Base-by-base conservation (phyloP, 2,113 vertebrate species). In the Chionodraco myersi region DNA sequence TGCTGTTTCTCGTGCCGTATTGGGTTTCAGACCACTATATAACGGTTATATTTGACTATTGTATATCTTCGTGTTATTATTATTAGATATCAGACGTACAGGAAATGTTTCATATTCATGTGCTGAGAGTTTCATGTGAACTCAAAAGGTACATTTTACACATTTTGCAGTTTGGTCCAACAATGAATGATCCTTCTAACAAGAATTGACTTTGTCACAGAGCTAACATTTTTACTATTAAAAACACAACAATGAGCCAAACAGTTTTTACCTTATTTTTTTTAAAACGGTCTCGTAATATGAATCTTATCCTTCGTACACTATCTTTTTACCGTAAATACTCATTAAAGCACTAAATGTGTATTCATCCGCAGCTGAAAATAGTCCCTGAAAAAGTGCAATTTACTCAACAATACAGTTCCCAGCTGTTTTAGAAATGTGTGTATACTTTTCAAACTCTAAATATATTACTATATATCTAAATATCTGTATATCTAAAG, bases 1-100 rank as follows among this genome's bases (percentile, higher is more conserved):
- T 58, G 51, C 56, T 58, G 16, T 8, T 34, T 47, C 36, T 52
- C 26, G 41, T 48, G 44, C 30, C 18, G 3, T 54, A 59, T 53
- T 62, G 9, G 23, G 14, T 68, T 51, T 69, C 36, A 11, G 11
- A 60, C 10, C 16, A 13, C 34, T 64, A 26, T 13, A 59, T 53
- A 64, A 45, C 54, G 5, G 3, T 26, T 48, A 74, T 61, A 77
- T 64, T 11, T 58, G 21, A 65, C 36, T 36, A 23, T 56, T 65
- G 75, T 70, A 10, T 53, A 21, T 63, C 34, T 59, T 23, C 0
- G 3, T 60, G 30, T 4, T 30, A 71, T 71, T 44, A 64, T 58
- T 5, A 44, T 45, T 71, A 30, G 13, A 4, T 3, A 54, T 65
- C 21, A 47, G 36, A 66, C 34, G 49, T 48, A 15, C 21, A 73